Conservation (phyloP, 1,140 invertebrate species). For the Panagrolaimus sp. region DNA sequence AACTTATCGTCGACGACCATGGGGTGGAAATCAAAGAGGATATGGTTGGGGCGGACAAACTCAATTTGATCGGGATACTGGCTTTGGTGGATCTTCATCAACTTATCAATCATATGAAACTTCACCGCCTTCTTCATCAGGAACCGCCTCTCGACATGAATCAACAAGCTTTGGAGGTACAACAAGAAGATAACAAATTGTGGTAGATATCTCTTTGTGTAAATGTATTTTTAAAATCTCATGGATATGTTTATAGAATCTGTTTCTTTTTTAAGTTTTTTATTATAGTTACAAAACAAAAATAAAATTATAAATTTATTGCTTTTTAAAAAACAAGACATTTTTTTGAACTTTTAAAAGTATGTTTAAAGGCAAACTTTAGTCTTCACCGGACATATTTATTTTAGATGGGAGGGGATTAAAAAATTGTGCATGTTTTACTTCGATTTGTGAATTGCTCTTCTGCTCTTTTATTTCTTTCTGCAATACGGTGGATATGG, state of each 20-base stretch:
- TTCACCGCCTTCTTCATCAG: background rate
- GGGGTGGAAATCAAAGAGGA: background rate
- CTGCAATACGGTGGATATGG: slow-evolving; percentile 38
- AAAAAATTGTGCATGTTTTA: slow-evolving; percentile 48
- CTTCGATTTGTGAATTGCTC: slow-evolving; percentile 44
- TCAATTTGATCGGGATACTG: background rate
- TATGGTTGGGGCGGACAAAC: background rate
- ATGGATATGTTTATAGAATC: background rate
- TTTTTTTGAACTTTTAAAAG: background rate
- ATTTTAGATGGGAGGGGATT: slow-evolving; percentile 10
- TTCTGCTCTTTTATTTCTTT: slow-evolving; percentile 27
- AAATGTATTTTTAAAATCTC: background rate
- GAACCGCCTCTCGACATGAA: background rate
- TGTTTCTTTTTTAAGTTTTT: background rate
- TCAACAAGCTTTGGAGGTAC: slow-evolving; percentile 5
- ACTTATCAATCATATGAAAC: too few species aligned
- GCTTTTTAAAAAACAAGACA: background rate
- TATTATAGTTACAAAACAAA: background rate
- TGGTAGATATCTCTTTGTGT: too few species aligned
- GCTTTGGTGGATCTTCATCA: background rate
- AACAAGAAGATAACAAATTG: background rate
- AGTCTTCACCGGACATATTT: background rate
- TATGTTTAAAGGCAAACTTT: background rate
- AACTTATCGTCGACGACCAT: background rate
- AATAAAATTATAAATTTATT: slow-evolving; percentile 17